Evolutionary conservation across 2,888 invertebrate genomes (phyloP).

Genomic region (Philaethria dido): DNA sequence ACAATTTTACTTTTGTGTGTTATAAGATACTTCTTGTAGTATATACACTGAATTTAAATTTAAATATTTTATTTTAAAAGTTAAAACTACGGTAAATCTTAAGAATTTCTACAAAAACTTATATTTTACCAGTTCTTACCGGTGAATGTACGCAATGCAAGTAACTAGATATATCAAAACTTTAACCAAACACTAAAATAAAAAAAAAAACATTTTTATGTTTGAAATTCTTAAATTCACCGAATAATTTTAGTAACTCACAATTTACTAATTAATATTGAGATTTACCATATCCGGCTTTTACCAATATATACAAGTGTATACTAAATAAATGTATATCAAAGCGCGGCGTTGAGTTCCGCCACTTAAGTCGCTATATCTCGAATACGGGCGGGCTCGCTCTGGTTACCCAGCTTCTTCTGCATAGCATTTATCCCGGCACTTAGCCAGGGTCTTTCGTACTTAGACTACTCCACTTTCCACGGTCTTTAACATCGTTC

Average conservation of each 20-base stretch:
- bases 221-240: background rate
- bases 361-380: too few relatives aligned
- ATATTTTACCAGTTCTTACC: background rate
- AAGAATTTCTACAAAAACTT: background rate
- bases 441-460: too few relatives aligned
- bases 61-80: slow-evolving; percentile 1
- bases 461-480: too few relatives aligned
- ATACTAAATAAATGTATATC: too few relatives aligned
- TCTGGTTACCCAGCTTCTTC: too few relatives aligned
- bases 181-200: too few relatives aligned
- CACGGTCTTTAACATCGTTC: too few relatives aligned
- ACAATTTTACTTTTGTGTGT: background rate
- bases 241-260: background rate
- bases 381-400: too few relatives aligned
- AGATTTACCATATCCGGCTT: background rate
- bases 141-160: background rate
- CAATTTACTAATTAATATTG: background rate
- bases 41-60: background rate
- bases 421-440: too few relatives aligned
- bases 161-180: background rate
- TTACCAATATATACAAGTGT: too few relatives aligned
- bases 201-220: too few relatives aligned
- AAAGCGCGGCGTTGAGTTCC: too few relatives aligned
- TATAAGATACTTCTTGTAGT: background rate
- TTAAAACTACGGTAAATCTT: background rate